These are phyloP conservation scores for Drosophila lowei DNA, from an alignment of 1,140 invertebrate genomes.

Conservation along the genomic window DNA sequence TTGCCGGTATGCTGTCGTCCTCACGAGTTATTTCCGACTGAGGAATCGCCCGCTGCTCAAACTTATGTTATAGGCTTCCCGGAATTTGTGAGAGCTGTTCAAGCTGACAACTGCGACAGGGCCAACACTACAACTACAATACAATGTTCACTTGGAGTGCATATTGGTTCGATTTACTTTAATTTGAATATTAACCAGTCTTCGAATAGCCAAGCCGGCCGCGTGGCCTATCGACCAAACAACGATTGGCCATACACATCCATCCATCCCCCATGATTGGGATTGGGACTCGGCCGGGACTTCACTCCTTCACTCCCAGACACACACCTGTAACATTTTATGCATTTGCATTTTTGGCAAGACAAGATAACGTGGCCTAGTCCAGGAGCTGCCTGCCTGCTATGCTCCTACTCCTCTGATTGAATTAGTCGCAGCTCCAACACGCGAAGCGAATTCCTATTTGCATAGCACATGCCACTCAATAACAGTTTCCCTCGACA, in stretches of 20 bases:
- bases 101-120: constrained; percentile 31
- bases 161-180: constrained; percentile 59
- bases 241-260: constrained; percentile 65
- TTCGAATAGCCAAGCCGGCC: constrained; percentile 50
- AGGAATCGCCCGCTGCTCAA: constrained; percentile 13
- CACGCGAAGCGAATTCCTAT: constrained; percentile 43
- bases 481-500: constrained; percentile 44
- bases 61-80: constrained; percentile 28
- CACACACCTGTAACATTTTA: constrained; percentile 51
- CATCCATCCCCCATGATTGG: constrained; percentile 26
- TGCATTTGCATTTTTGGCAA: constrained; percentile 56
- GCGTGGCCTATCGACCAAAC: constrained; percentile 68
- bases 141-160: constrained; percentile 56
- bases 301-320: constrained; percentile 19
- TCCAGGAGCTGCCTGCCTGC: constrained; percentile 14
- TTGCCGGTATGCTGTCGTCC: constrained; percentile 25
- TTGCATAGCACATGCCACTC: constrained; percentile 51
- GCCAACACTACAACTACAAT: constrained; percentile 27
- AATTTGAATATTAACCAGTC: constrained; percentile 72
- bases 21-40: constrained; percentile 23
- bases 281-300: constrained; percentile 30
- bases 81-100: constrained; percentile 9
- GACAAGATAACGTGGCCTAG: constrained; percentile 49
- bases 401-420: constrained; percentile 38
- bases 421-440: constrained; percentile 40